Conservation (phyloP, 2,888 invertebrate species). For the Petrolisthes manimaculis region DNA sequence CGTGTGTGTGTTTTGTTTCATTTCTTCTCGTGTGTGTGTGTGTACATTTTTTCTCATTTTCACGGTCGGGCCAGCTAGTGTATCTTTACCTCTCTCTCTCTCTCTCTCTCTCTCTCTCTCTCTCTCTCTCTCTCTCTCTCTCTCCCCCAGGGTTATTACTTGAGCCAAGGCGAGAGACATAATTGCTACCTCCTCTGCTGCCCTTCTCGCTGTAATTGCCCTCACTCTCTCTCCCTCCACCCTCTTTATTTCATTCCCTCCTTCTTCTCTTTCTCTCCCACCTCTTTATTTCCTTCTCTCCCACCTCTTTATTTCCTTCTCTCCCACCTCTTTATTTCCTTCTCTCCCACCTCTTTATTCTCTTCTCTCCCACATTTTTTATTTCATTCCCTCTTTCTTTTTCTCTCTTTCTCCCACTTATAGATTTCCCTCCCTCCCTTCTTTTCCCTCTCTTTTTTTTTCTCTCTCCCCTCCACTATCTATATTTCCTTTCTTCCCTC, state of each 20-base stretch:
- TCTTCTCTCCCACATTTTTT: not conserved
- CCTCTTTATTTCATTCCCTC: not conserved
- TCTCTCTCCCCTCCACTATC: not conserved
- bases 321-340: not conserved
- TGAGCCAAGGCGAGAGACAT: no score
- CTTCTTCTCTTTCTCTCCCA: not conserved
- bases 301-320: not conserved
- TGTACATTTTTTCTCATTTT: not conserved
- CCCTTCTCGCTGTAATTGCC: not conserved
- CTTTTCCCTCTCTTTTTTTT: conserved; percentile 1
- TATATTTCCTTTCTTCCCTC: not conserved
- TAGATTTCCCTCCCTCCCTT: conserved; percentile 6
- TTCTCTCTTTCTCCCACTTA: no score
- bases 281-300: not conserved
- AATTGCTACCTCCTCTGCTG: no score
- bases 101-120: no score
- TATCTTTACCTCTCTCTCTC: no score
- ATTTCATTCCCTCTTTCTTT: conserved; percentile 3
- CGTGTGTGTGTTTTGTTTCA: not conserved
- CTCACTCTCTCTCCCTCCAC: not conserved
- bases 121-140: no score
- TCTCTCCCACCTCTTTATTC: not conserved
- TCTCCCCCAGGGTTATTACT: no score
- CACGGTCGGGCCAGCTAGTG: not conserved
- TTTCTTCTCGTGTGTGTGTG: not conserved